Base-by-base conservation (phyloP, 2,888 invertebrate genomes). In the Prionchulus punctatus region DNA sequence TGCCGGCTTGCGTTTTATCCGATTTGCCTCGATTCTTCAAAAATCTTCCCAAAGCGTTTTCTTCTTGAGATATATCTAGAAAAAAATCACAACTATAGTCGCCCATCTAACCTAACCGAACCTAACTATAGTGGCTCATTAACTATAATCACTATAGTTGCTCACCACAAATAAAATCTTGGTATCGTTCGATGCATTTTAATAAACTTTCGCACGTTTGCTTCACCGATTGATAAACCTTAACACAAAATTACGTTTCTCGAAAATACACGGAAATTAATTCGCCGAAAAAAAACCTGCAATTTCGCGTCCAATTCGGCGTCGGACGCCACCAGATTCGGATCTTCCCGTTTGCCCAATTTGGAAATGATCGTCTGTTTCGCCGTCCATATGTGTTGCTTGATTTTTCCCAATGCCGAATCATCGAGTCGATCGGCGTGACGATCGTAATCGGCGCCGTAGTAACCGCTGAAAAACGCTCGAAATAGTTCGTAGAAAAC, bases 341-440 rank as follows among this genome's bases (percentile, higher is more conserved):
- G 91, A 72, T 98, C 98, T 76, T 98, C 94, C 76, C 94, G 94
- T 65, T 86, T 85, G 31, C 92, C 92, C 53, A 96, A 77, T 76
- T 89, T 92, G 67, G 87, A 80, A 63, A 88, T 81, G 49, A 96
- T 84, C 57, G 86, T 84, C 75, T 94, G 94, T 72, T 94, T 96
- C 4, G 96, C 94, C 57, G 94, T 85, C 94, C 94, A 98, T 75
- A 88, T 96, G 65, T 91, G 90, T 74, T 92, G 88, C 73, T 90
- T 88, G 82, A 92, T 83, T 70, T 80, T 81, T 23, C 75, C 73
- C 12, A 79, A 71, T 4, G 78, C 65, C 25, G 78, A 77, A 51
- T 61, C 62, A 42, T 77, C 75, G 43, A 73, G 71, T 54, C 74
- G 72, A 57, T 77, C 77, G 31, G 77, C 73, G 71, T 76, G 76